Evolutionary conservation across 1,140 invertebrate species (phyloP).

Genomic region (Tetranychus cinnabarinus): DNA sequence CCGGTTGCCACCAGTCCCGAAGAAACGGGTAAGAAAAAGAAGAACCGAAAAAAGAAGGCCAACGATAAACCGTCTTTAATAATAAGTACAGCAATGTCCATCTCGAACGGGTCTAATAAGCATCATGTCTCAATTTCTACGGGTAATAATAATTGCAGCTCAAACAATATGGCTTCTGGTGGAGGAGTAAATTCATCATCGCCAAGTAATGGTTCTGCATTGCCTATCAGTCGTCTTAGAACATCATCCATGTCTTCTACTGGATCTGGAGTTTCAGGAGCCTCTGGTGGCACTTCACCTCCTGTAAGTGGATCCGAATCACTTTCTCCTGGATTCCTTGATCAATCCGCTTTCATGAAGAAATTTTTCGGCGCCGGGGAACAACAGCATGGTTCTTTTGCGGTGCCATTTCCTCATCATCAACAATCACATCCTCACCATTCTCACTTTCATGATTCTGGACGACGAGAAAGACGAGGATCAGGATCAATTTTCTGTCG

Average conservation of each 20-base stretch:
- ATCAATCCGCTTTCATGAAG: not conserved
- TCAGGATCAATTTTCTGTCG: constrained; percentile 44
- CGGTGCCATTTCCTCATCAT: not conserved
- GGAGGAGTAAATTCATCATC: too few relatives aligned
- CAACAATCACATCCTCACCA: not conserved
- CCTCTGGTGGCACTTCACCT: constrained; percentile 1
- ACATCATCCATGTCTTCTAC: constrained; percentile 17
- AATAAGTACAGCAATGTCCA: constrained; percentile 13
- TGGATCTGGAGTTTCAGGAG: constrained; percentile 12
- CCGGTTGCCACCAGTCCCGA: constrained; percentile 11
- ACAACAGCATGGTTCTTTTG: not conserved
- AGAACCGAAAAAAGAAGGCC: constrained; percentile 21
- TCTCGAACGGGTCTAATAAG: not conserved
- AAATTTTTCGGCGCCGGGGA: not conserved
- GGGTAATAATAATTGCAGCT: constrained; percentile 5
- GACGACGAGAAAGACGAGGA: constrained; percentile 6
- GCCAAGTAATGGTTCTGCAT: not conserved
- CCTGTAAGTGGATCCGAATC: not conserved
- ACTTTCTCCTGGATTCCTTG: not conserved
- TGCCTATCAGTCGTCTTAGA: constrained; percentile 9
- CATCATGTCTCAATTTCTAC: not conserved
- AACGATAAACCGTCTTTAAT: constrained; percentile 33
- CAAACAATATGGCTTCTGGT: not conserved
- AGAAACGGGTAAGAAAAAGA: constrained; percentile 20
- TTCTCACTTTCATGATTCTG: not conserved